Percentiles rank a stretch among this genome's conserved stretches.
Evolutionary conservation across 1,140 invertebrate species (phyloP).

Genomic region (Dufourea novaeangliae): DNA sequence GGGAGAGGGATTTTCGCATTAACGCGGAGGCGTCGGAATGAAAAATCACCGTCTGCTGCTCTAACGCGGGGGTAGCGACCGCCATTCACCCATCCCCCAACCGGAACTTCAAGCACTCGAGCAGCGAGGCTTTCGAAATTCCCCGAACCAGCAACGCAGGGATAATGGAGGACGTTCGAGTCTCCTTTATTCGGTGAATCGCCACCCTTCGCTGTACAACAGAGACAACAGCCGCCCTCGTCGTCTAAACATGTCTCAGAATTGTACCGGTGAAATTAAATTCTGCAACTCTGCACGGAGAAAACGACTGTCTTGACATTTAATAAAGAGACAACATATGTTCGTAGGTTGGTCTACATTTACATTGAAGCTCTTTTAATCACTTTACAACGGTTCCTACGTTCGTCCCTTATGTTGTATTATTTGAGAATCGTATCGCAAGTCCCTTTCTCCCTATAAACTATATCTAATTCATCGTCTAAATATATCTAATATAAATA

Average conservation of each 20-base stretch:
- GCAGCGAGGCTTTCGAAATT: slow-evolving; percentile 46
- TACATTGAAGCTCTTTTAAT: too few species aligned
- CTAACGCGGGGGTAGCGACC: slow-evolving; percentile 53
- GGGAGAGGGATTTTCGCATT: neutral
- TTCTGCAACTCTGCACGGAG: neutral
- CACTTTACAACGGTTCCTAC: too few species aligned
- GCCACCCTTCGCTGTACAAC: neutral
- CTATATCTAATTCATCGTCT: too few species aligned
- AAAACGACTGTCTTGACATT: too few species aligned
- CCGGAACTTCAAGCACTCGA: slow-evolving; percentile 39
- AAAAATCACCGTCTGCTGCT: slow-evolving; percentile 51
- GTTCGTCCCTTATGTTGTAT: too few species aligned
- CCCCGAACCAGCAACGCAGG: slow-evolving; percentile 5
- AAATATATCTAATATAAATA: too few species aligned
- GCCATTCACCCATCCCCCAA: slow-evolving; percentile 55
- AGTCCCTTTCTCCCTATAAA: too few species aligned
- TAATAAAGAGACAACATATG: too few species aligned
- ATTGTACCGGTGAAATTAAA: neutral
- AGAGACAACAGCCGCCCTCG: neutral
- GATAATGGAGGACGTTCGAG: slow-evolving; percentile 39
- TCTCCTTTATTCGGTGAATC: slow-evolving; percentile 56
- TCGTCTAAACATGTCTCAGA: neutral
- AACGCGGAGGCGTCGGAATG: slow-evolving; percentile 40
- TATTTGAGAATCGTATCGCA: too few species aligned
- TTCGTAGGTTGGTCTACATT: too few species aligned